These are phyloP conservation scores for Germaria angustata DNA, from an alignment of 2,888 invertebrate species.

Conservation along the genomic window DNA sequence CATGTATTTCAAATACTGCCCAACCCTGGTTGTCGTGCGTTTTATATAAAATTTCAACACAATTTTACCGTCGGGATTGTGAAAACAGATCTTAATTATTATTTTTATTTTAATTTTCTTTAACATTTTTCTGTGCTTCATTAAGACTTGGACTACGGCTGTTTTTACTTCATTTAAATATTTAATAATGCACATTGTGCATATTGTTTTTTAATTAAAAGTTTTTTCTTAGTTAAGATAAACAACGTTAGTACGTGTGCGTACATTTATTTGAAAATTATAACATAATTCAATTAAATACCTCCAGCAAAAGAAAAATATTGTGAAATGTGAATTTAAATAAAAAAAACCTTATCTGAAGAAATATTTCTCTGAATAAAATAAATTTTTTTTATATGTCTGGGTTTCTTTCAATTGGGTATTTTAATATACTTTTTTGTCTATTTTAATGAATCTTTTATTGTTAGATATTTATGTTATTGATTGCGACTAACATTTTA, in stretches of 20 bases:
- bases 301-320: constrained; percentile 17
- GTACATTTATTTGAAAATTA: constrained; percentile 17
- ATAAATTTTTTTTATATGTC: not conserved
- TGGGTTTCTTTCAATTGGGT: not conserved
- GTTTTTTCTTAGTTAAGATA: constrained; percentile 15
- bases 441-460: not conserved
- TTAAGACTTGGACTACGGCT: not conserved
- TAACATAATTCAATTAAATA: constrained; percentile 38
- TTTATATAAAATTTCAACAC: no score
- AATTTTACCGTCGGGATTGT: no score
- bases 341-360: not conserved
- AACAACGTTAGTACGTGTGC: not conserved
- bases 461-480: constrained; percentile 21
- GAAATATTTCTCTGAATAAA: not conserved
- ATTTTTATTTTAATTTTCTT: not conserved
- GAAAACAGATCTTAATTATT: no score
- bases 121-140: not conserved
- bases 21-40: no score
- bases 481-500: constrained; percentile 33
- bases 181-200: constrained; percentile 27
- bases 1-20: no score
- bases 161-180: constrained; percentile 33
- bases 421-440: not conserved
- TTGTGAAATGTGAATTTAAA: constrained; percentile 17
- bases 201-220: constrained; percentile 61